Evolutionary conservation across 2,888 invertebrate genomes (phyloP).

Genomic region (Eutolmus rufibarbis): DNA sequence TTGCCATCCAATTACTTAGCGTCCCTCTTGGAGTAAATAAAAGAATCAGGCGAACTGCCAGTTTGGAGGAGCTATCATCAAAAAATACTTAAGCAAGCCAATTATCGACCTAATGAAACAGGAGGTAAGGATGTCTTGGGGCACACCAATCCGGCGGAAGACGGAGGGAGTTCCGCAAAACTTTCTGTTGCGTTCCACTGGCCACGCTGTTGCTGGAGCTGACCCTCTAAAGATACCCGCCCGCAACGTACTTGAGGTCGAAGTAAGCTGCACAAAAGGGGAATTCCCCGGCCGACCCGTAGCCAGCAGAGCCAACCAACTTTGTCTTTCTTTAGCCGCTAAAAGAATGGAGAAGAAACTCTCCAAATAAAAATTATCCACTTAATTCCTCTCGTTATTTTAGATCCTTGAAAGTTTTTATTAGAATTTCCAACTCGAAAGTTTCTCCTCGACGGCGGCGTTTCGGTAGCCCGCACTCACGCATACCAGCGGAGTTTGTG

Average conservation of each 20-base stretch:
- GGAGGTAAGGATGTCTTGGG: conserved; percentile 48
- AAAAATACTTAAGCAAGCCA: conserved; percentile 54
- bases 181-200: neutral
- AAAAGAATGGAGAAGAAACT: conserved; percentile 41
- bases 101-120: conserved; percentile 54
- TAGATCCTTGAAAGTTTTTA: conserved; percentile 50
- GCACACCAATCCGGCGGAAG: conserved; percentile 47
- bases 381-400: conserved; percentile 51
- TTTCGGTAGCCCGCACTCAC: conserved; percentile 40
- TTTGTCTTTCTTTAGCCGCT: conserved; percentile 14
- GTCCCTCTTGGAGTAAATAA: neutral
- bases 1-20: neutral
- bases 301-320: conserved; percentile 4
- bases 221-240: neutral
- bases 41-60: neutral
- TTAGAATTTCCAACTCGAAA: conserved; percentile 40
- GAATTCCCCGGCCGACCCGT: conserved; percentile 7
- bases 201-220: neutral
- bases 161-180: conserved; percentile 4
- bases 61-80: conserved; percentile 50
- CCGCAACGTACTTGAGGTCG: neutral
- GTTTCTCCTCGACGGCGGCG: conserved; percentile 1
- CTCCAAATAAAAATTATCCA: conserved; percentile 51
- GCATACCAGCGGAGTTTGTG: conserved; percentile 3
- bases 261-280: neutral